Evolutionary conservation across 2,888 invertebrate species (phyloP).

Genomic region (Cordilura impudica): DNA sequence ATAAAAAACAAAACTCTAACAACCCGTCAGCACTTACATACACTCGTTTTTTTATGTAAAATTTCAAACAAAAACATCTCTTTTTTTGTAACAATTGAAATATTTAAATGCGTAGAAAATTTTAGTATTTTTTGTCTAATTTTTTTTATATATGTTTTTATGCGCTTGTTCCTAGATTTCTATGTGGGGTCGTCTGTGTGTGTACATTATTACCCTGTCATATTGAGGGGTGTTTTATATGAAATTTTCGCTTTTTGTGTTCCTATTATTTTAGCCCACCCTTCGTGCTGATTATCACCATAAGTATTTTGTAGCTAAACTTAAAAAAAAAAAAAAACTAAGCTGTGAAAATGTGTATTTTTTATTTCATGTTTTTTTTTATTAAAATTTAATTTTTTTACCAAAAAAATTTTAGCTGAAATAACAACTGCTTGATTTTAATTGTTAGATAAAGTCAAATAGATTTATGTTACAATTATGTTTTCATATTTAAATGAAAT

Average conservation of each 20-base stretch:
- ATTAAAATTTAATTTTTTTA: slow-evolving; percentile 50
- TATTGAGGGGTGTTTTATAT: slow-evolving; percentile 70
- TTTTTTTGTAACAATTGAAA: slow-evolving; percentile 72
- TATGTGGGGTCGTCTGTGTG: slow-evolving; percentile 43
- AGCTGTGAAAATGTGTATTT: slow-evolving; percentile 51
- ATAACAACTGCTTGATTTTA: slow-evolving; percentile 73
- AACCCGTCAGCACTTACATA: slow-evolving; percentile 65
- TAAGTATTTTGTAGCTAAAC: slow-evolving; percentile 35
- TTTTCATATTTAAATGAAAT: slow-evolving; percentile 45
- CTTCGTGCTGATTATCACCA: slow-evolving; percentile 67
- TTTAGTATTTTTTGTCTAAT: slow-evolving; percentile 52
- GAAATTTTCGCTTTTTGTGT: slow-evolving; percentile 44
- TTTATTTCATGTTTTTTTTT: slow-evolving; percentile 59
- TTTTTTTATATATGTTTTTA: background rate
- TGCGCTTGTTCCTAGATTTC: background rate
- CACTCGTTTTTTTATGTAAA: slow-evolving; percentile 48
- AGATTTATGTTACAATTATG: slow-evolving; percentile 65
- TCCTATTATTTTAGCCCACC: slow-evolving; percentile 73
- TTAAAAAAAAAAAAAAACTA: slow-evolving; percentile 36
- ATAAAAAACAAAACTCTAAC: slow-evolving; percentile 63
- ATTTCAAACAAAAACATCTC: slow-evolving; percentile 66
- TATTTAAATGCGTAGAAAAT: slow-evolving; percentile 72
- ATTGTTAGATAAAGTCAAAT: slow-evolving; percentile 76
- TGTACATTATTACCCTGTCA: slow-evolving; percentile 20
- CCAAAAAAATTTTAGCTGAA: slow-evolving; percentile 62